These are phyloP conservation scores for Coleophora deauratella DNA, from an alignment of 2,888 invertebrate species.

Conservation along the genomic window DNA sequence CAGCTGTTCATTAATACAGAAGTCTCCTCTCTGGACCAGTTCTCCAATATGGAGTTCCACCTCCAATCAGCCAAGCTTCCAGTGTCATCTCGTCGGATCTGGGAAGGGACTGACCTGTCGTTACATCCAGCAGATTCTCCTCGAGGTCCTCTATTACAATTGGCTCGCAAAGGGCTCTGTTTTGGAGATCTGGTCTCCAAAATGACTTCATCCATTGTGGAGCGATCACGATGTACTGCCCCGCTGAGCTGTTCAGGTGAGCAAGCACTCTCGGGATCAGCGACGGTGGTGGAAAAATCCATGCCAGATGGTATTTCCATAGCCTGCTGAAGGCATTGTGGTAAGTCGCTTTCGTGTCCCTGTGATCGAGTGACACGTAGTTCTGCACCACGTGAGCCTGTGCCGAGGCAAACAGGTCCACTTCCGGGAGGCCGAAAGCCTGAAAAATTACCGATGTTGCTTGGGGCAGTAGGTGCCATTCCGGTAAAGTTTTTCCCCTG, in stretches of 20 bases:
- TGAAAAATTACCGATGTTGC: no score
- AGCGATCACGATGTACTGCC: conserved; percentile 3
- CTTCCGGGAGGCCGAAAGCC: no score
- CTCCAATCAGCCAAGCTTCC: conserved; percentile 15
- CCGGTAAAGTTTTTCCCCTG: conserved; percentile 3
- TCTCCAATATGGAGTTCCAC: conserved; percentile 10
- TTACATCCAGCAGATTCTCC: background rate
- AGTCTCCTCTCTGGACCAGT: conserved; percentile 9
- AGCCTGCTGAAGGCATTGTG: conserved; percentile 16
- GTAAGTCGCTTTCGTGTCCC: conserved; percentile 14
- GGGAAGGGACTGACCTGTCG: conserved; percentile 6
- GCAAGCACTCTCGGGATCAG: conserved; percentile 11
- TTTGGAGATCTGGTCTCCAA: conserved; percentile 3
- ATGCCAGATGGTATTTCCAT: conserved; percentile 12
- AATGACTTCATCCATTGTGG: conserved; percentile 1
- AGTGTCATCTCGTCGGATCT: conserved; percentile 9
- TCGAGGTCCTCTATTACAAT: background rate
- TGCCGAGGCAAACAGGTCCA: conserved; percentile 16
- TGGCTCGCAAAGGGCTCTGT: conserved; percentile 2
- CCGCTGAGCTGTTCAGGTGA: conserved; percentile 7
- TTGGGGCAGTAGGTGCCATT: conserved; percentile 14
- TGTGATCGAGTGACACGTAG: conserved; percentile 14
- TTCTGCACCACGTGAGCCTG: conserved; percentile 12
- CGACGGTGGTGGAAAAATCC: conserved; percentile 14
- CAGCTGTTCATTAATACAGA: conserved; percentile 9